Percentiles rank a stretch among this genome's conserved stretches.
Evolutionary conservation across 2,797 vertebrate species (phyloP).

Genomic region (Australoheros facetus): DNA sequence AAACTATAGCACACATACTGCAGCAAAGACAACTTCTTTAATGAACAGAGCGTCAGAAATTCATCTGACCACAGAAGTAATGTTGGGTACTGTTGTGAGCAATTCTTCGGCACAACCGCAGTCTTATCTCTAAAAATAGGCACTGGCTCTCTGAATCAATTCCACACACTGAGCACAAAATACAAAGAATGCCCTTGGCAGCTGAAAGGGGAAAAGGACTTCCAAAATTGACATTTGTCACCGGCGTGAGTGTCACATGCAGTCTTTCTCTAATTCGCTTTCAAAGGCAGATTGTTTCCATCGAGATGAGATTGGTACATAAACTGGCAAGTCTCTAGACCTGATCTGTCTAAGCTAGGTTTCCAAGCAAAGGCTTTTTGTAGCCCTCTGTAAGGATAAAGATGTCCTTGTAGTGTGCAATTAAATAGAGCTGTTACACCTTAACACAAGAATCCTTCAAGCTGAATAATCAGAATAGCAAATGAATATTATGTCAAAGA

Average conservation of each 20-base stretch:
- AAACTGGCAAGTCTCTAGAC: constrained; percentile 24
- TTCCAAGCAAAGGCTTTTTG: constrained; percentile 20
- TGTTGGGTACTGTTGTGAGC: constrained; percentile 29
- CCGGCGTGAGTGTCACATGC: constrained; percentile 1
- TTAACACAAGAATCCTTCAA: constrained; percentile 25
- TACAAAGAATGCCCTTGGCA: constrained; percentile 19
- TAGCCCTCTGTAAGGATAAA: constrained; percentile 7
- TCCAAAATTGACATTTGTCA: constrained; percentile 36
- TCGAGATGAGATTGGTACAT: constrained; percentile 15
- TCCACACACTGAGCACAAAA: constrained; percentile 34
- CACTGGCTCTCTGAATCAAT: constrained; percentile 49
- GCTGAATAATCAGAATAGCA: constrained; percentile 28
- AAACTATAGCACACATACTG: constrained; percentile 23
- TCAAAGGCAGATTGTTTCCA: constrained; percentile 20
- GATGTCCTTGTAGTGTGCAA: constrained; percentile 25
- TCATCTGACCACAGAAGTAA: constrained; percentile 38
- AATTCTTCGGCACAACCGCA: constrained; percentile 46
- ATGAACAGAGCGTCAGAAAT: constrained; percentile 33
- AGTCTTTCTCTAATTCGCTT: constrained; percentile 36
- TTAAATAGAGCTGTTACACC: constrained; percentile 25
- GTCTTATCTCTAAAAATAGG: constrained; percentile 57
- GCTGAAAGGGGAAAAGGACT: constrained; percentile 6
- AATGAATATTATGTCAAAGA: constrained; percentile 15
- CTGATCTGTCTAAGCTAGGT: constrained; percentile 33
- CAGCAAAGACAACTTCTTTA: constrained; percentile 25